Conservation (phyloP, 2,888 invertebrate genomes). For the Barypeithes pellucidus region DNA sequence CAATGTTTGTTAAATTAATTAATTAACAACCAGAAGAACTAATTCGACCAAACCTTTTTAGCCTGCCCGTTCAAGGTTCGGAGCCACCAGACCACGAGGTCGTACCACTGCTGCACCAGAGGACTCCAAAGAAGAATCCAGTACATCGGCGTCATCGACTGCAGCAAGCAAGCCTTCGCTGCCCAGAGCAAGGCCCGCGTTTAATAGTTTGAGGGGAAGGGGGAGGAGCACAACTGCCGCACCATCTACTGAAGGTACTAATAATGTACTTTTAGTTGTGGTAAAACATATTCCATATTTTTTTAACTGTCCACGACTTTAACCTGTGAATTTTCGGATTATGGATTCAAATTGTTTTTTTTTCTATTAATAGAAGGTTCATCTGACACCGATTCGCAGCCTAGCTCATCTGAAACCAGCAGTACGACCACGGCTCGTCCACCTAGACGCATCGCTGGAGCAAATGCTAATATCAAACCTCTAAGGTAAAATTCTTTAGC, state of each 20-base stretch:
- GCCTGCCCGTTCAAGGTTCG: conserved; percentile 64
- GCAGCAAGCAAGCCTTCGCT: conserved; percentile 63
- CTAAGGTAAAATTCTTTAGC: conserved; percentile 36
- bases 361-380: conserved; percentile 23
- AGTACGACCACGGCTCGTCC: conserved; percentile 65
- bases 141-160: conserved; percentile 63
- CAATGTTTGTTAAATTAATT: too few relatives aligned
- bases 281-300: too few relatives aligned
- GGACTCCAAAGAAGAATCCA: conserved; percentile 69
- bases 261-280: too few relatives aligned
- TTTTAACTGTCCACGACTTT: too few relatives aligned
- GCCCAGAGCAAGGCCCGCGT: conserved; percentile 72
- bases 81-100: conserved; percentile 63
- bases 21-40: too few relatives aligned
- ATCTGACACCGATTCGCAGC: conserved; percentile 39
- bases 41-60: conserved; percentile 58
- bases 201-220: conserved; percentile 65
- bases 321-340: too few relatives aligned
- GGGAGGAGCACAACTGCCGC: conserved; percentile 64
- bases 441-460: conserved; percentile 66
- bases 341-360: too few relatives aligned
- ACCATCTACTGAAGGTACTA: conserved; percentile 59
- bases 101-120: conserved; percentile 69
- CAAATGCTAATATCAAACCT: conserved; percentile 69
- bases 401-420: conserved; percentile 50